Evolutionary conservation across 1,140 invertebrate genomes (phyloP), one percentile per base, ranked within the genome.

Genomic region (Gryon sp.): DNA sequence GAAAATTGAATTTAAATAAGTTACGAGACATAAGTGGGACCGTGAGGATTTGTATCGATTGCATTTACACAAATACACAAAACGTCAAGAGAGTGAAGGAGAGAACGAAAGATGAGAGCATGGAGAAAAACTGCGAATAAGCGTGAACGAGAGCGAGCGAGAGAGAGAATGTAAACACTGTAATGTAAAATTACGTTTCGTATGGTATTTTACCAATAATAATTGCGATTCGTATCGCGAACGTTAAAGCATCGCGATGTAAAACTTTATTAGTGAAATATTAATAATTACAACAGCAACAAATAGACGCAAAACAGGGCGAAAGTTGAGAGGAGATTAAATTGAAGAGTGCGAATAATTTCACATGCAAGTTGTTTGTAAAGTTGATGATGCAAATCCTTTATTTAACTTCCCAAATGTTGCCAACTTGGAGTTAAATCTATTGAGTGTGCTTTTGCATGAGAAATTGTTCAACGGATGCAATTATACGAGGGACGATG

Each of bases 191-290:
- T 82, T 84, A 85, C 83, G 79, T 85, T 85, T 84, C 82, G 81
- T 86, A 86, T 86, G 83, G 79, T 86, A 86, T 82, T 86, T 84
- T 84, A 85, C 81, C 82, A 80, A 81, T 78, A 79, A 82, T 73
- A n/a, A 78, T 82, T 77, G 77, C 66, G 78, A 78, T 75, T 62
- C 60, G 78, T 72, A 77, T 80, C 70, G 77, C 72, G 82, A 72
- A 74, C 70, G 53, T 62, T n/a, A 12, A 62, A 63, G 69, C 57
- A 74, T 75, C 70, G 76, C 46, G 76, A 75, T 80, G 72, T 75
- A 80, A 79, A 79, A 80, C 77, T 78, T 72, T 45, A 70, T 80
- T 73, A 76, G 57, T 40, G 38, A 69, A 55, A 52, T 74, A 79
- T 69, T 77, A 80, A 76, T 72, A 57, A 57, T 45, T 75, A 74